phyloP scores from a whole-genome alignment of 2,113 vertebrate species.

The Hydropotes inermis region DNA sequence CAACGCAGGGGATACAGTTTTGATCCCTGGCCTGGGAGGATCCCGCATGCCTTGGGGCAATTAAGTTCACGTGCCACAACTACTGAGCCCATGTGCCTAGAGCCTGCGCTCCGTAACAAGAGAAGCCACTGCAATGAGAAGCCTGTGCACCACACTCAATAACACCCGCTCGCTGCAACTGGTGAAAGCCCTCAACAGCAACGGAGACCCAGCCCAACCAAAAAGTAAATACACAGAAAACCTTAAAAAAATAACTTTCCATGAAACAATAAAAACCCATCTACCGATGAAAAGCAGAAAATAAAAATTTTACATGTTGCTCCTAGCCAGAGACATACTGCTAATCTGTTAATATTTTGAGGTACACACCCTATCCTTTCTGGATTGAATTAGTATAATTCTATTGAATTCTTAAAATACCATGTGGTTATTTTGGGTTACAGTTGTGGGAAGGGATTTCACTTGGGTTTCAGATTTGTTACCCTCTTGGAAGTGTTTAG shows the following conservation, averaged over 20 bases:
- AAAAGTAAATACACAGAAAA: not conserved
- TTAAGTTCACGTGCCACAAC: not conserved
- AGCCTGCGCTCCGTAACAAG: not conserved
- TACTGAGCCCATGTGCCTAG: not conserved
- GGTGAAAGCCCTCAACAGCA: not conserved
- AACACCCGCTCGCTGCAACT: not conserved
- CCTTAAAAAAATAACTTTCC: not conserved
- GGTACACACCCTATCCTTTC: not conserved
- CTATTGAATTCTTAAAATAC: constrained; percentile 35
- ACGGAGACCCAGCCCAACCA: not conserved
- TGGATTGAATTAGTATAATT: constrained; percentile 22
- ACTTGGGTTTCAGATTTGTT: constrained; percentile 20
- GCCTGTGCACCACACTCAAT: not conserved
- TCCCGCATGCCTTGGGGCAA: not conserved
- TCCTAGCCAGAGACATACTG: not conserved
- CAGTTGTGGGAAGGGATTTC: constrained; percentile 47
- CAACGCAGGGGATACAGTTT: not conserved
- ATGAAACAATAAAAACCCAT: not conserved
- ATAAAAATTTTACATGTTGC: not conserved
- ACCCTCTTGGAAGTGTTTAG: constrained; percentile 8
- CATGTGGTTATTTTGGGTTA: constrained; percentile 29
- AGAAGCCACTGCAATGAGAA: not conserved
- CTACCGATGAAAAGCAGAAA: not conserved
- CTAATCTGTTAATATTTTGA: not conserved
- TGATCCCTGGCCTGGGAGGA: not conserved